Base-by-base conservation (phyloP, 2,888 invertebrate genomes). In the Meliscaeva auricollis region DNA sequence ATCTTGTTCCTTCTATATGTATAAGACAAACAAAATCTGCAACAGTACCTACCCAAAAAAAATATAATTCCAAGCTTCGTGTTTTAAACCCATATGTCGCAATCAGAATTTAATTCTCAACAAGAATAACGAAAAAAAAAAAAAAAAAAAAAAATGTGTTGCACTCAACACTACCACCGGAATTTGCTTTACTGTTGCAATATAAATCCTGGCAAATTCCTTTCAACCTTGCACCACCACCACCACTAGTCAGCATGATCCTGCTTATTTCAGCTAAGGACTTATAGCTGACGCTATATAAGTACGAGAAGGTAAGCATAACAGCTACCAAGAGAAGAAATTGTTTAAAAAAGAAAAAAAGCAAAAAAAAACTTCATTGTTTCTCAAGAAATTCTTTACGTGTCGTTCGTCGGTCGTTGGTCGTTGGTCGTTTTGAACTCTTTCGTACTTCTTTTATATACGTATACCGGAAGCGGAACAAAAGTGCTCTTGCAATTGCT, bases 101-200 rank as follows among this genome's bases (percentile, higher is more conserved):
- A 62, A 70, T 77, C 52, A 77, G 68, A 69, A 77, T 48, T 60
- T 20, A 35, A 64, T 46, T 74, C 38, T 30, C 7, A n/a, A 32
- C 30, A 20, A 58, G 6, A 58, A 58, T 17, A 52, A n/a, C 1
- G 11, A 50, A 62, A 35, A n/a, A n/a, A n/a, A n/a, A n/a, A n/a
- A n/a, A n/a, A n/a, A n/a, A n/a, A n/a, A n/a, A n/a, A n/a, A n/a
- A 74, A 74, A 74, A 62, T 74, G 44, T 74, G 69, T 70, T 81
- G 56, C 54, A 64, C 73, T 73, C 79, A 68, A 79, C 79, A 73
- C 73, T 32, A 41, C 58, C 58, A 73, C 56, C 26, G 79, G 73
- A 79, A 79, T 73, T 73, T 73, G 56, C 44, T 64, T 73, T 56
- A 52, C 35, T 50, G 32, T 73, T 44, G 73, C 58, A 68, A 35